Conservation (phyloP, 35 echinoderm and acorn worm genomes). For the Heliocidaris erythrogramma region DNA sequence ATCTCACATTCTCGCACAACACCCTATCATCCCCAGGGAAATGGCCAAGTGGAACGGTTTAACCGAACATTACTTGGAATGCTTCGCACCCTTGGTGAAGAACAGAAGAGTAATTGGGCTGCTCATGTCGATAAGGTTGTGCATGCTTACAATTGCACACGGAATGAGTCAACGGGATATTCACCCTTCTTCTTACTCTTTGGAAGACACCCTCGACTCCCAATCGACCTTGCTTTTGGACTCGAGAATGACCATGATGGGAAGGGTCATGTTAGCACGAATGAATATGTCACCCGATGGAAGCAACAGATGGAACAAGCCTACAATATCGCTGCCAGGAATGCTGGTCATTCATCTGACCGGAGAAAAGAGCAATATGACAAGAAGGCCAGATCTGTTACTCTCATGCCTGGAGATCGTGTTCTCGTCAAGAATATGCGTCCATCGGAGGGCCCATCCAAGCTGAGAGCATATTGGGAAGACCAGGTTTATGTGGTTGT, state of each 20-base stretch:
- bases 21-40: constrained; percentile 70
- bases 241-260: neutral
- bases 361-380: constrained; percentile 53
- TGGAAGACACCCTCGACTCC: constrained; percentile 60
- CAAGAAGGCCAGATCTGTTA: constrained; percentile 17
- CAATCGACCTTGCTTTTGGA: constrained; percentile 72
- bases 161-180: constrained; percentile 63
- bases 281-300: constrained; percentile 30
- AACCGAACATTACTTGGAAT: constrained; percentile 57
- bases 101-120: constrained; percentile 66
- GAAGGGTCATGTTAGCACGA: too few species aligned
- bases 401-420: constrained; percentile 45
- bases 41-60: constrained; percentile 66
- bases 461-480: constrained; percentile 49
- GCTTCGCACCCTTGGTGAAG: constrained; percentile 41
- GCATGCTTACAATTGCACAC: constrained; percentile 72
- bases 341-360: constrained; percentile 33
- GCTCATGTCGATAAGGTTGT: constrained; percentile 44
- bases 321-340: constrained; percentile 47
- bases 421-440: constrained; percentile 51
- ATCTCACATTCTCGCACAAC: constrained; percentile 58
- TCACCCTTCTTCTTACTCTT: constrained; percentile 79
- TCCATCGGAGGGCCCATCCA: constrained; percentile 43
- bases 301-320: constrained; percentile 55
- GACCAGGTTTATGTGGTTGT: constrained; percentile 14